A percentile compares a stretch with the other conserved stretches of the same genome.
Conservation (phyloP, 2,797 vertebrate genomes). For the Threskiornis aethiopicus region DNA sequence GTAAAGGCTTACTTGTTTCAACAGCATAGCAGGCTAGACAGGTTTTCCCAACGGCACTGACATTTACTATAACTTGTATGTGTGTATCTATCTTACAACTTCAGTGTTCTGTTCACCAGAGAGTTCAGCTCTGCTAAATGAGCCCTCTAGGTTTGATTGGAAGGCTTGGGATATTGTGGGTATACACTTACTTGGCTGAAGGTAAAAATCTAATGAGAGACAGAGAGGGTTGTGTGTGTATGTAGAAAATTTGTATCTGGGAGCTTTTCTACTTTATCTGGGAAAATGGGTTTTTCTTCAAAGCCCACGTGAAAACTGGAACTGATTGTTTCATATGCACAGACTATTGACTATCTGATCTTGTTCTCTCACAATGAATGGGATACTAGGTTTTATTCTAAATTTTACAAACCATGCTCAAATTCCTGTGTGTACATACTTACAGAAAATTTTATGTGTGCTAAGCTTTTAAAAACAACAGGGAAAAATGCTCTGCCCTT, state of each 20-base stretch:
- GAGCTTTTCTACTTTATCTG: neutral
- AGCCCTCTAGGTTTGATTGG: neutral
- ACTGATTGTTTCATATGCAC: neutral
- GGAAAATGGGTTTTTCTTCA: neutral
- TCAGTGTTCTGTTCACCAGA: neutral
- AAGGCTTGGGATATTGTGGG: neutral
- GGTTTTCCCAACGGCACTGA: constrained; percentile 54
- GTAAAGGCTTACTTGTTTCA: constrained; percentile 19
- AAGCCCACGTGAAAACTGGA: neutral
- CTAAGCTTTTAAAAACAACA: neutral
- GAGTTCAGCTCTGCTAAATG: constrained; percentile 1
- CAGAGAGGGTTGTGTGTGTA: neutral
- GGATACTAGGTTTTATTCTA: neutral
- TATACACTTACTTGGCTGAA: neutral
- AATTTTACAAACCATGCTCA: neutral
- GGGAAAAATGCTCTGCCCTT: neutral
- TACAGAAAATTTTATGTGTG: neutral
- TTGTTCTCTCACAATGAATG: neutral
- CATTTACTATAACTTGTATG: constrained; percentile 49
- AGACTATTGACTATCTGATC: neutral
- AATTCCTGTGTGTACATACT: fast-evolving
- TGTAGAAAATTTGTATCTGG: neutral
- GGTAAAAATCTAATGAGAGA: neutral
- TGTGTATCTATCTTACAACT: neutral
- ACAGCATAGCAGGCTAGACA: constrained; percentile 31